Base-by-base conservation (phyloP, 1,140 invertebrate genomes). In the Sycophaga agraensis region DNA sequence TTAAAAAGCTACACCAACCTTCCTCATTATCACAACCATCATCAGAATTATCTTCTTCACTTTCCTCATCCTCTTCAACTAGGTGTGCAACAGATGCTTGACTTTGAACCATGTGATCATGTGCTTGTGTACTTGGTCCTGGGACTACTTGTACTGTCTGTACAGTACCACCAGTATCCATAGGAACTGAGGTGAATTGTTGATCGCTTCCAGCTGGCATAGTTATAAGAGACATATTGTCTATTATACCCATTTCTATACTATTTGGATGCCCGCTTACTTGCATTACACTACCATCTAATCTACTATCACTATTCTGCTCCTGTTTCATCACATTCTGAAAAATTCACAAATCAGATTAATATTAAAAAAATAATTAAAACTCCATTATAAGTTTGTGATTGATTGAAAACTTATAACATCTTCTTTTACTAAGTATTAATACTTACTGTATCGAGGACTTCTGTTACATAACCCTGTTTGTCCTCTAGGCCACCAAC, bases 131-230 rank as follows among this genome's bases (percentile, higher is more conserved):
- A 65, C 77, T 81, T 31, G 77, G 70, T 46, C 77, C 76, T 65
- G 76, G 70, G 37, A 80, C 69, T 55, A 70, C 66, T 66, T 76
- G 75, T 37, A 78, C 69, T 48, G 69, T 74, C 69, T 77, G 75
- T 48, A 76, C 71, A 67, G 65, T 73, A 46, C 64, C 69, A 61
- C 65, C 72, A 24, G 73, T 72, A 39, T 77, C 75, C 71, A 81
- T 79, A 73, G 79, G 76, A 74, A 80, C 78, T 75, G 79, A 73
- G 61, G 77, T 72, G 65, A 80, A 75, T 70, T 78, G 74, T 70
- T 74, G 75, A 55, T 78, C 69, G 65, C 62, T 77, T 37, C 61
- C 61, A 40, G 45, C 55, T 17, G 70, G 49, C 17, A 58, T 69
- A 24, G 75, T 70, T 51, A 81, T 80, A 17, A 81, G 78, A 7